Percentiles rank a stretch among this genome's conserved stretches.
These are phyloP conservation scores for Mesochorus sp. DNA, from an alignment of 2,888 invertebrate genomes.

Conservation along the genomic window DNA sequence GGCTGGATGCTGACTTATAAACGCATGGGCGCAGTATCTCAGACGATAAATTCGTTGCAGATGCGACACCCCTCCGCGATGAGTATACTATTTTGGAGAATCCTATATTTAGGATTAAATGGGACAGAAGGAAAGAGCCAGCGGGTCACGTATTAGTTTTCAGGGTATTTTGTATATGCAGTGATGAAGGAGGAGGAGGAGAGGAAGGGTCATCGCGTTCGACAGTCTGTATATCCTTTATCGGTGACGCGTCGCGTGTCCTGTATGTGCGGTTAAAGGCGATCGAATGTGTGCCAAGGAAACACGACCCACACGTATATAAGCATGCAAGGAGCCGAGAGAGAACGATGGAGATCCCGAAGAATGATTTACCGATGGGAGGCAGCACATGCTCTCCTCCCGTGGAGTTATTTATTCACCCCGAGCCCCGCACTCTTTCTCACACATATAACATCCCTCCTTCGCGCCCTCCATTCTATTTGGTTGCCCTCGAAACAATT, in stretches of 20 bases:
- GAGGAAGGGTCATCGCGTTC: conserved; percentile 29
- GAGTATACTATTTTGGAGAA: neutral
- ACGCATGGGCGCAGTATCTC: conserved; percentile 4
- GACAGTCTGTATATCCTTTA: conserved; percentile 47
- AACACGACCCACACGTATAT: neutral
- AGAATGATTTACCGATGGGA: conserved; percentile 56
- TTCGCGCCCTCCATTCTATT: conserved; percentile 42
- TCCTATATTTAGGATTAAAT: conserved; percentile 32
- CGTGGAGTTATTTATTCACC: conserved; percentile 8
- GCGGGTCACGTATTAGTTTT: conserved; percentile 5
- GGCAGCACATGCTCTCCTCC: conserved; percentile 15
- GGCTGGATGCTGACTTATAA: conserved; percentile 9
- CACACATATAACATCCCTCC: neutral
- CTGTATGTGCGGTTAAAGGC: conserved; percentile 19
- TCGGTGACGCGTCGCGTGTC: conserved; percentile 41
- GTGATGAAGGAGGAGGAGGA: neutral
- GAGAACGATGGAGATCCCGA: conserved; percentile 42
- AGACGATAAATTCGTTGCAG: conserved; percentile 24
- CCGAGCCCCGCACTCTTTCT: conserved; percentile 37
- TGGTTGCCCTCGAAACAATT: conserved; percentile 71
- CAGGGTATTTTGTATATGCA: neutral
- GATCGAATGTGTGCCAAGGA: neutral
- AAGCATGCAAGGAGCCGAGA: neutral
- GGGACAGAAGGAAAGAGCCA: neutral
- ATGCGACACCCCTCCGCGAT: conserved; percentile 9